Conservation (phyloP, 2,113 vertebrate species). For the Trogon melanurus region DNA sequence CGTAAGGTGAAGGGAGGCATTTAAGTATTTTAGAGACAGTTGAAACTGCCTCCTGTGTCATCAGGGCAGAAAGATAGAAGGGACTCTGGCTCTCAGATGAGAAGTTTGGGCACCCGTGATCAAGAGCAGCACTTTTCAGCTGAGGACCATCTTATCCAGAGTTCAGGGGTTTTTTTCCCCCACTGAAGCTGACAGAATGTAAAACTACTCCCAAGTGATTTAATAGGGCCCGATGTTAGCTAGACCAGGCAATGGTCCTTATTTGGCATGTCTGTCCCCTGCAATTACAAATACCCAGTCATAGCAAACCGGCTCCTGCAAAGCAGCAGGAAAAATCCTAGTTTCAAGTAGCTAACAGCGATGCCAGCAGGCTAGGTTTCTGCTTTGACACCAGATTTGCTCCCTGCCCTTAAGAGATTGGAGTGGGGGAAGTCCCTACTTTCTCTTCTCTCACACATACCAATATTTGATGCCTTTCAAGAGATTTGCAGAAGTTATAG, state of each 20-base stretch:
- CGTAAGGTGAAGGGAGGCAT: background rate
- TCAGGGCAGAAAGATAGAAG: background rate
- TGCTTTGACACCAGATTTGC: background rate
- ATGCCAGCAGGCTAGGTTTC: background rate
- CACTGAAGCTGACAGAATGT: background rate
- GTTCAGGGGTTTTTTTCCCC: background rate
- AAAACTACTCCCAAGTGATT: background rate
- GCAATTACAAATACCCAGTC: background rate
- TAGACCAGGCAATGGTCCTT: background rate
- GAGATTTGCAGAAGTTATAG: background rate
- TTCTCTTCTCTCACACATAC: background rate
- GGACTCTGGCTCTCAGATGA: background rate
- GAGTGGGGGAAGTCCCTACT: background rate
- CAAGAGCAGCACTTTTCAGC: background rate
- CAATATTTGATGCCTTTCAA: background rate
- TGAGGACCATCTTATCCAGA: background rate
- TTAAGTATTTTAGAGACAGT: background rate
- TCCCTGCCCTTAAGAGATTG: background rate
- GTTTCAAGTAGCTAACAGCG: background rate
- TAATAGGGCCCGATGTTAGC: background rate
- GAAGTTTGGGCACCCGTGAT: background rate
- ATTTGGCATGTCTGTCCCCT: background rate
- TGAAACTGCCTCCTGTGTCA: background rate
- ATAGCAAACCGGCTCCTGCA: background rate
- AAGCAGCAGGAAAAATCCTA: background rate